Evolutionary conservation across 1,140 invertebrate species (phyloP), one percentile per base, ranked within the genome.

Genomic region (Lutraria rhynchaena): DNA sequence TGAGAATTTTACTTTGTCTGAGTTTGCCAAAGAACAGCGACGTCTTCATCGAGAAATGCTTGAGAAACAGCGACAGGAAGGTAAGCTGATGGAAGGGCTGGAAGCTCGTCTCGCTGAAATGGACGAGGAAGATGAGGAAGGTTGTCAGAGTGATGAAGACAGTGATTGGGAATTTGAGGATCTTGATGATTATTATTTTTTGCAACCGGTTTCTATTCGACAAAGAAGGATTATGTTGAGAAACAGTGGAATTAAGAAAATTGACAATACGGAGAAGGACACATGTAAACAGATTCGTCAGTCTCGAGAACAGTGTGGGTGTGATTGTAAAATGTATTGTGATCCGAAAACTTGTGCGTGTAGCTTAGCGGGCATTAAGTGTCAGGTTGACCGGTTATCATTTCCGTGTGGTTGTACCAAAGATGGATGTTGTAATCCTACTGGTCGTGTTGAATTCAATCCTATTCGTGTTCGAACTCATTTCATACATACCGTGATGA

Each of bases 351-450:
- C 95, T 24, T 99, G 98, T 92, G 95, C 96, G 33, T 99, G 98
- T 93, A 97, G 96, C 90, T 94, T 96, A 90, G 96, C 96, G 61
- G 98, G 97, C 33, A 99, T 99, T 80, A 98, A 99, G 93, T 99
- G 97, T 91, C 97, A 98, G 94, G 97, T 99, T 27, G 98, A 99
- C 93, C 94, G 98, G 82, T 94, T 97, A 53, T 98, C 97, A 88
- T 99, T 99, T 92, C 98, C 98, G 0, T 99, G 98, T 92, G 97
- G 98, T 27, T 99, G 98, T 92, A 96, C 96, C 0, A 95, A 96
- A 82, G 98, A 99, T 87, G 97, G 97, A 60, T 99, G 98, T 92
- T 96, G 95, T 41, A 99, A 99, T 92, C 95, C 95, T 3, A 95
- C 95, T 65, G 98, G 98, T 9, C 94, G 98, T 73, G 97, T 99